phyloP scores from a whole-genome alignment of 2,888 invertebrate genomes.

The Ophion ellenae region DNA sequence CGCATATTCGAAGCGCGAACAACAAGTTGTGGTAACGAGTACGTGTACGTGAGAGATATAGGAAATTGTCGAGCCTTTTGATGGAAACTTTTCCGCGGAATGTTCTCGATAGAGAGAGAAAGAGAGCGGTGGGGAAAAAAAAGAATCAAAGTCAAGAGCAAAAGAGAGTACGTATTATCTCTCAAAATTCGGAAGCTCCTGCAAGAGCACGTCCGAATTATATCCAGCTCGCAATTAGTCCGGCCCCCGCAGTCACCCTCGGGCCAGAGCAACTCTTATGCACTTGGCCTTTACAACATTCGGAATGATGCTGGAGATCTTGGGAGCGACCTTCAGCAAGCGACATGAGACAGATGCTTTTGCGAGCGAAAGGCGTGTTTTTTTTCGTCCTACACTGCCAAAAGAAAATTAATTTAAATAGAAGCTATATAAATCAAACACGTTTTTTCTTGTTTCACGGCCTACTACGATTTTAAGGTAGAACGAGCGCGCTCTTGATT shows the following conservation, averaged over 20 bases:
- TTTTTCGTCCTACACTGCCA: background rate
- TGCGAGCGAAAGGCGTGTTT: background rate
- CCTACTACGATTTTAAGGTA: too few relatives aligned
- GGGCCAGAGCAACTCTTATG: slow-evolving; percentile 52
- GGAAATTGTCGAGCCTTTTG: background rate
- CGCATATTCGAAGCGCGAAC: slow-evolving; percentile 20
- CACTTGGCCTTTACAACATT: slow-evolving; percentile 71
- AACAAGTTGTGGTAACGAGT: slow-evolving; percentile 13
- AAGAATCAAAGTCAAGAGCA: background rate
- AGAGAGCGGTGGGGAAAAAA: background rate
- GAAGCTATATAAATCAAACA: too few relatives aligned
- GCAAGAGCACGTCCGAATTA: slow-evolving; percentile 50
- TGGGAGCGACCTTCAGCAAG: background rate
- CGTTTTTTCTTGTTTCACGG: too few relatives aligned
- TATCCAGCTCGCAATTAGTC: slow-evolving; percentile 75
- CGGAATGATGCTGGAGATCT: slow-evolving; percentile 30
- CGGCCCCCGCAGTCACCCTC: slow-evolving; percentile 64
- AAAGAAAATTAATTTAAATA: too few relatives aligned
- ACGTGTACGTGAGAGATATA: background rate
- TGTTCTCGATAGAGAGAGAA: background rate
- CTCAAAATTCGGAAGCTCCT: background rate
- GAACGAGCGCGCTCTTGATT: too few relatives aligned
- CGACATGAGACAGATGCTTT: slow-evolving; percentile 11
- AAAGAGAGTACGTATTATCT: background rate
- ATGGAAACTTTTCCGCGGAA: slow-evolving; percentile 1